Base-by-base conservation (phyloP, 2,888 invertebrate genomes). In the Tortrix viridana region DNA sequence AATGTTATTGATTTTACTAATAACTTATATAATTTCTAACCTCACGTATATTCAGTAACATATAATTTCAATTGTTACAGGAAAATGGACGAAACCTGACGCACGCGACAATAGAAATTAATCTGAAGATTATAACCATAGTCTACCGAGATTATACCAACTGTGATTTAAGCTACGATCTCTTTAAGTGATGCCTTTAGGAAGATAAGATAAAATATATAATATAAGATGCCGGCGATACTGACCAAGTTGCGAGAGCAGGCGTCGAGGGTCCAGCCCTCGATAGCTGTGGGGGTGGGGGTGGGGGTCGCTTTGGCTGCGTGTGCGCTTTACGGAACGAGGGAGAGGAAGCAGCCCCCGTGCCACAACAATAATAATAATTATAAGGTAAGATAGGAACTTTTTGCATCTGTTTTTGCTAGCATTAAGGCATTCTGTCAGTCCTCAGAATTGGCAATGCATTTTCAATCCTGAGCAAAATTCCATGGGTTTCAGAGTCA, bases 221-320 rank as follows among this genome's bases (percentile, higher is more conserved):
- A 37, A 37, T 9, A 14, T 41, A 60, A 77, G 74, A 92, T 92
- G 92, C 92, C 92, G 65, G 91, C 92, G 20, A 90, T 92, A 66
- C 71, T 92, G 69, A 80, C 91, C 20, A 92, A 92, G 78, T 85
- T 92, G 5, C 74, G 89, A 47, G 92, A 92, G 75, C 79, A 78
- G 71, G 91, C 91, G 71, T 88, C 86, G 68, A 77, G 90, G 72
- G 91, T 91, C 0, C 85, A 88, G 74, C 90, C 86, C 3, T 82
- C 87, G 44, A 74, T 91, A 52, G 90, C 91, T 0, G 69, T 92
- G 18, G 92, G 91, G 0, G 86, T 92, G 0, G 91, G 91, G 0
- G 81, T 92, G 43, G 92, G 90, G 2, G 90, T 89, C n/a, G 88
- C 92, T 0, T 32, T 92, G 3, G 91, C 89, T 0, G 89, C 90